Evolutionary conservation across 2,797 vertebrate species (phyloP).

Genomic region (Emys orbicularis): DNA sequence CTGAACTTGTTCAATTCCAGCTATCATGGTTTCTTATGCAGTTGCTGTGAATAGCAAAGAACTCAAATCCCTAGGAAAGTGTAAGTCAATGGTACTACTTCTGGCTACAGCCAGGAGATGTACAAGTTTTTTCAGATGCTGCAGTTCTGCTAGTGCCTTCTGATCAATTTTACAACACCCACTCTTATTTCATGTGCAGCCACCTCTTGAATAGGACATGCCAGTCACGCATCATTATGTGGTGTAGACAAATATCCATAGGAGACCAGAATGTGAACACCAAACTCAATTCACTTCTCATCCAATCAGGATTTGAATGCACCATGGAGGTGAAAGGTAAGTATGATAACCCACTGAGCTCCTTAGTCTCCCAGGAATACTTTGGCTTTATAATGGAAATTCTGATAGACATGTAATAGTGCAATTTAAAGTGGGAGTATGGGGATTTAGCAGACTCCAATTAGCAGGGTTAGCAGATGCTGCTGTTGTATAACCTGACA

Average conservation of each 20-base stretch:
- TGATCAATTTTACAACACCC: neutral
- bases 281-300: neutral
- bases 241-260: neutral
- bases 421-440: neutral
- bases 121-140: neutral
- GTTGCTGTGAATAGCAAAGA: neutral
- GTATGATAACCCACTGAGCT: neutral
- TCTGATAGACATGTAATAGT: neutral
- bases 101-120: neutral
- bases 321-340: neutral
- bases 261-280: neutral
- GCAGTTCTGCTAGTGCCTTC: neutral
- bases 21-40: neutral
- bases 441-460: neutral
- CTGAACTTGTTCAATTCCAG: neutral
- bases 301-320: neutral
- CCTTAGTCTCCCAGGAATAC: neutral
- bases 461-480: neutral
- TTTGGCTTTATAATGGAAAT: neutral
- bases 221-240: neutral
- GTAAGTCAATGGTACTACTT: neutral
- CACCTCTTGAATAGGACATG: neutral
- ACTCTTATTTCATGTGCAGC: neutral
- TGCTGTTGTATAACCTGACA: neutral
- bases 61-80: neutral